Conservation (phyloP, 35 echinoderm and acorn worm species). For the Apostichopus japonicus region DNA sequence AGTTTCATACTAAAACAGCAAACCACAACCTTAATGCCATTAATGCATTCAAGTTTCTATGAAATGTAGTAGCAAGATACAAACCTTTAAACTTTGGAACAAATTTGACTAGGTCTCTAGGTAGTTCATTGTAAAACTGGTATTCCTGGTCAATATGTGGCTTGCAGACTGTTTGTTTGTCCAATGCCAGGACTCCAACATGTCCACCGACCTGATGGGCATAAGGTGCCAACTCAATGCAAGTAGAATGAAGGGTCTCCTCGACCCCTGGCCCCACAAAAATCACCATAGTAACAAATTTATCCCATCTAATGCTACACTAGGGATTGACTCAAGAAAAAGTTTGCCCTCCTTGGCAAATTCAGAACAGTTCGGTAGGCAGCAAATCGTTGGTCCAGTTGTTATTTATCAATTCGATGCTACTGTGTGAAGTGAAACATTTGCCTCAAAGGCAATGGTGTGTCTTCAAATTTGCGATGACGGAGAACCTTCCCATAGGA, state of each 20-base stretch:
- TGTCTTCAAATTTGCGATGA: too few species aligned
- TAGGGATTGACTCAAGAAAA: too few species aligned
- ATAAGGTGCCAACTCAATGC: slow-evolving; percentile 74
- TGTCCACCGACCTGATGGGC: slow-evolving; percentile 96
- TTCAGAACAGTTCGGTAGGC: too few species aligned
- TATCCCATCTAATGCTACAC: background rate
- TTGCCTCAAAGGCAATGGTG: too few species aligned
- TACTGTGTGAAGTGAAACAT: too few species aligned
- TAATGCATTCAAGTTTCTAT: background rate
- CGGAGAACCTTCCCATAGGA: too few species aligned
- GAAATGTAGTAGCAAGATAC: background rate
- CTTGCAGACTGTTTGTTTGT: slow-evolving; percentile 84
- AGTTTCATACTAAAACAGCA: background rate
- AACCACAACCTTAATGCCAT: background rate
- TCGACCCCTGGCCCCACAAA: background rate
- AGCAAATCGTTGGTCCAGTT: too few species aligned
- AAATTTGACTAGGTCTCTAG: slow-evolving; percentile 65
- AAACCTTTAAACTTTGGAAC: slow-evolving; percentile 83
- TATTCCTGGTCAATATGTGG: slow-evolving; percentile 65
- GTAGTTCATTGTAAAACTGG: slow-evolving; percentile 83
- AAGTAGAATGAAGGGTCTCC: slow-evolving; percentile 2
- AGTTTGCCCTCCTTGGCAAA: too few species aligned
- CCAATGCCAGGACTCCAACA: slow-evolving; percentile 74
- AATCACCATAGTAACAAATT: slow-evolving; percentile 24
- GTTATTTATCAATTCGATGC: too few species aligned